These are phyloP conservation scores for Cydia splendana DNA, from an alignment of 1,140 invertebrate genomes.

Conservation along the genomic window DNA sequence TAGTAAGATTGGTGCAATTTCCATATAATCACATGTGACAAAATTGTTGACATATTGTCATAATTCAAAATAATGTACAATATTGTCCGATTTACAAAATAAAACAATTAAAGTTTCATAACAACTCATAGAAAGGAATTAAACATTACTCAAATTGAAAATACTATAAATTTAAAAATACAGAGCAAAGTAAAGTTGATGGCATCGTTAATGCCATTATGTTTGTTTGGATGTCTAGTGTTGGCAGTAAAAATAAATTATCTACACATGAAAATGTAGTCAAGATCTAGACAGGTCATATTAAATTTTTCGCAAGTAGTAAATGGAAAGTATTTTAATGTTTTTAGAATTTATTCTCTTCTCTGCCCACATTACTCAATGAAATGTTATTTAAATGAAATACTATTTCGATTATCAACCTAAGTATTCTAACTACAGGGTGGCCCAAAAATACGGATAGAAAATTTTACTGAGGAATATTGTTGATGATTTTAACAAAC, in stretches of 20 bases:
- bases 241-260: conserved; percentile 2
- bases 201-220: background rate
- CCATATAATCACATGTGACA: too few relatives aligned
- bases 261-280: background rate
- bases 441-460: too few relatives aligned
- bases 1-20: too few relatives aligned
- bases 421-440: too few relatives aligned
- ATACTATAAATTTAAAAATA: background rate
- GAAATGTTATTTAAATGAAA: too few relatives aligned
- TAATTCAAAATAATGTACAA: too few relatives aligned
- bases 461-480: too few relatives aligned
- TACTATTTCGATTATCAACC: too few relatives aligned
- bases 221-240: background rate
- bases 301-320: background rate
- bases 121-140: background rate
- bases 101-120: background rate
- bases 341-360: background rate
- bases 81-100: background rate
- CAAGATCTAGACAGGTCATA: background rate
- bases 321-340: background rate
- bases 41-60: too few relatives aligned
- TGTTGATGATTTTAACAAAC: too few relatives aligned
- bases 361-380: too few relatives aligned
- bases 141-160: background rate
- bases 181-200: background rate